Percentiles rank a stretch among this genome's conserved stretches.
Conservation (phyloP, 2,888 invertebrate genomes). For the Acleris holmiana region DNA sequence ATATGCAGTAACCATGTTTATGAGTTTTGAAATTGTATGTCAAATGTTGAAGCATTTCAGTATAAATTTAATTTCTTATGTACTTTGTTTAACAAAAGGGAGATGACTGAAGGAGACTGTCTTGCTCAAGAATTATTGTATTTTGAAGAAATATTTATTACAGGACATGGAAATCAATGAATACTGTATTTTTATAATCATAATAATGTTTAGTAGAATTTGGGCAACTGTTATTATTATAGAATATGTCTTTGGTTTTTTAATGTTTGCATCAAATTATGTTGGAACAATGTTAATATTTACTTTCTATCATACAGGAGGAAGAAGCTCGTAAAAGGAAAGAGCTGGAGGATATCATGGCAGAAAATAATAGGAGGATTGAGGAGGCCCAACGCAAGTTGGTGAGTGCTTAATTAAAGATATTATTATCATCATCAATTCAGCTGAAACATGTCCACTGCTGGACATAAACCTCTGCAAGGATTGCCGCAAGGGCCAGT, state of each 20-base stretch:
- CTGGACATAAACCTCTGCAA: too few species aligned
- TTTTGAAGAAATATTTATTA: slow-evolving; percentile 5
- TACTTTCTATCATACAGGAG: slow-evolving; percentile 92
- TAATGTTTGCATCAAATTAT: slow-evolving; percentile 40
- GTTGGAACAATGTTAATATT: slow-evolving; percentile 63
- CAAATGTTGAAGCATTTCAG: slow-evolving; percentile 15
- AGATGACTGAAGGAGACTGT: slow-evolving; percentile 5
- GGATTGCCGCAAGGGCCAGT: too few species aligned
- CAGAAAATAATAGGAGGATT: slow-evolving; percentile 98
- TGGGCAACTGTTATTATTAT: slow-evolving; percentile 19
- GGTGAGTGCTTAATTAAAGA: slow-evolving; percentile 85
- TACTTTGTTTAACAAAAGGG: slow-evolving; percentile 6
- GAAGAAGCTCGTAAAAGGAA: slow-evolving; percentile 98
- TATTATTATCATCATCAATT: not conserved
- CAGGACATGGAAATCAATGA: slow-evolving; percentile 10
- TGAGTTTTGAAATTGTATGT: not conserved
- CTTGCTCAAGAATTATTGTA: slow-evolving; percentile 4
- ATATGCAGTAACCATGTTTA: slow-evolving; percentile 40
- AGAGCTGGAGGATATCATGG: slow-evolving; percentile 97
- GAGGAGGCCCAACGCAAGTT: slow-evolving; percentile 98
- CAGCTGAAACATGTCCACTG: too few species aligned
- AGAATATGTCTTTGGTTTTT: slow-evolving; percentile 28
- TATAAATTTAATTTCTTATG: not conserved
- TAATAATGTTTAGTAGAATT: slow-evolving; percentile 21
- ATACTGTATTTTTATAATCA: not conserved